Conservation (phyloP, 2,113 vertebrate genomes). For the Sapajus apella region DNA sequence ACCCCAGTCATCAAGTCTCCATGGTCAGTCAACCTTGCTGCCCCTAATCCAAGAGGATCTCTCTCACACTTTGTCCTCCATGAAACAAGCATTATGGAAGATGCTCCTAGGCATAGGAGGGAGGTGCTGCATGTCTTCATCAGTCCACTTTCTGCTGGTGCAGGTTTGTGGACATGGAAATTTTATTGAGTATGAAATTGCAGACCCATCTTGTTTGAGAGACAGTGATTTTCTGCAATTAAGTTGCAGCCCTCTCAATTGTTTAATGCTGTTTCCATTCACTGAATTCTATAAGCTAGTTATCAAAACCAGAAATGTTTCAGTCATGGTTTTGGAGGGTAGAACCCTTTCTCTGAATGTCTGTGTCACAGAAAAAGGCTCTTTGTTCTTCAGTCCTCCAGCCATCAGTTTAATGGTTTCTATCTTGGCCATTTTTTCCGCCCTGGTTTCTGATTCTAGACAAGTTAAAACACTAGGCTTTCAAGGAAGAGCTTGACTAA, state of each 20-base stretch:
- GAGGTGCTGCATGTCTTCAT: not conserved
- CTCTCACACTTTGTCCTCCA: not conserved
- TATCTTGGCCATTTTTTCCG: not conserved
- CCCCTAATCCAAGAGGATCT: not conserved
- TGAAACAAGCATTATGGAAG: not conserved
- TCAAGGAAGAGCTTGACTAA: not conserved
- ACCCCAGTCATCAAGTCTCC: not conserved
- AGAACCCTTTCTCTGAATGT: conserved; percentile 5
- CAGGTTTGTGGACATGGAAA: not conserved
- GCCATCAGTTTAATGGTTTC: not conserved
- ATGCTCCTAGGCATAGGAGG: not conserved
- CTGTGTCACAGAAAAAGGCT: not conserved
- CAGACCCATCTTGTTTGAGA: not conserved
- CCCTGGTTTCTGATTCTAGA: not conserved
- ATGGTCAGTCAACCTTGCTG: not conserved
- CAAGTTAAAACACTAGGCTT: not conserved
- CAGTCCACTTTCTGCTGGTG: not conserved
- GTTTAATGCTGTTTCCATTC: conserved; percentile 5
- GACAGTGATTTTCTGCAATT: conserved; percentile 30
- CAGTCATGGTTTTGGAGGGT: not conserved
- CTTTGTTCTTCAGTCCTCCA: not conserved
- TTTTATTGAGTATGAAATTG: not conserved
- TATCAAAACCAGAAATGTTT: not conserved
- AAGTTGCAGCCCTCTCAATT: not conserved
- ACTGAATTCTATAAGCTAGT: conserved; percentile 7